Evolutionary conservation across 1,140 invertebrate species (phyloP).

Genomic region (Anagrus nilaparvatae): DNA sequence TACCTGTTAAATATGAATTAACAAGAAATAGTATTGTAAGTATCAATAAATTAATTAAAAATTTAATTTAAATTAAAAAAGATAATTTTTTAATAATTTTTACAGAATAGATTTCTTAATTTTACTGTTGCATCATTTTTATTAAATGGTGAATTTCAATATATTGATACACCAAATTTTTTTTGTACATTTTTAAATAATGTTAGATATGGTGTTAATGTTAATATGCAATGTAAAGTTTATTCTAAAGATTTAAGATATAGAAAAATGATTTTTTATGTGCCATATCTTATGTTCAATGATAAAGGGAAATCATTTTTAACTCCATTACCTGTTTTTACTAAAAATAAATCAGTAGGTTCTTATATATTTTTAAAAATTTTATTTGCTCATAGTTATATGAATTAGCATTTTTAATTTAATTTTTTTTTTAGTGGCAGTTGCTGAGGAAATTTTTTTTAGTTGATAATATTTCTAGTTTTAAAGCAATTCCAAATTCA

Average conservation of each 20-base stretch:
- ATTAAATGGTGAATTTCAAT: conserved; percentile 31
- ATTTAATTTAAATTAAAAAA: neutral
- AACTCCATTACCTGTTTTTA: conserved; percentile 49
- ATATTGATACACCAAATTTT: conserved; percentile 36
- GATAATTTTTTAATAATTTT: conserved; percentile 11
- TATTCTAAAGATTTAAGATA: conserved; percentile 44
- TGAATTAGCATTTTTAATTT: conserved; percentile 5
- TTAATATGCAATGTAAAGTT: conserved; percentile 43
- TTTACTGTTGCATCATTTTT: conserved; percentile 36
- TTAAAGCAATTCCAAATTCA: conserved; percentile 24
- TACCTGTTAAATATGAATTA: conserved; percentile 45
- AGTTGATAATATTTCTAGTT: conserved; percentile 47
- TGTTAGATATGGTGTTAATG: conserved; percentile 48
- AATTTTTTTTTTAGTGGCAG: conserved; percentile 43
- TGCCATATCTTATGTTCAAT: conserved; percentile 46
- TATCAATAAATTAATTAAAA: conserved; percentile 8
- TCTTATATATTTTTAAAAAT: conserved; percentile 9
- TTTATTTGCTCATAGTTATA: conserved; percentile 6
- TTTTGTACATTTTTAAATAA: conserved; percentile 40
- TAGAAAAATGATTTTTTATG: conserved; percentile 44
- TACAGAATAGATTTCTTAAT: conserved; percentile 39
- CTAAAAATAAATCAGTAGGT: conserved; percentile 27
- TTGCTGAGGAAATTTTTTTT: conserved; percentile 59
- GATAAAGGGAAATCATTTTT: conserved; percentile 39
- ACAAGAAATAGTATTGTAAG: conserved; percentile 35